These are phyloP conservation scores for Cryptotis parvus DNA, from an alignment of 2,113 vertebrate genomes.

Conservation along the genomic window DNA sequence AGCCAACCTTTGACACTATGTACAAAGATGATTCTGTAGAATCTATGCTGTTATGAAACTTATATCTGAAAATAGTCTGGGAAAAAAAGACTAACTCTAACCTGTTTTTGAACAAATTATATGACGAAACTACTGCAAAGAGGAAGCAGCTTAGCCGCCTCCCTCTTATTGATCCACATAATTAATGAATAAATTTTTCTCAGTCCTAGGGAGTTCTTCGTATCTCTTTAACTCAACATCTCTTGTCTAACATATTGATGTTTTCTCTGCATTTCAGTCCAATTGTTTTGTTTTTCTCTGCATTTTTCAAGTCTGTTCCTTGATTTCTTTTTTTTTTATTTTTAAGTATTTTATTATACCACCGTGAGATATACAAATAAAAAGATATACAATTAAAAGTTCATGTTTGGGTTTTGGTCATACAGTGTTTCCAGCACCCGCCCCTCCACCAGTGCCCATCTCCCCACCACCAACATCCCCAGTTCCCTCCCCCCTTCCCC, in stretches of 20 bases:
- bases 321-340: constrained; percentile 10
- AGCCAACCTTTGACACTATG: background rate
- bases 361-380: too few relatives aligned
- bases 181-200: constrained; percentile 71
- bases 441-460: too few relatives aligned
- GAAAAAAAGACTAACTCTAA: too few relatives aligned
- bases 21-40: background rate
- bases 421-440: too few relatives aligned
- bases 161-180: constrained; percentile 64
- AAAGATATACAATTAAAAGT: too few relatives aligned
- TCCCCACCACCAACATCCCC: too few relatives aligned
- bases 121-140: background rate
- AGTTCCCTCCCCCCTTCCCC: too few relatives aligned
- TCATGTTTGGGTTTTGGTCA: too few relatives aligned
- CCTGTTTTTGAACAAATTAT: background rate
- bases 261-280: constrained; percentile 34
- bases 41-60: background rate
- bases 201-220: constrained; percentile 57
- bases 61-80: background rate
- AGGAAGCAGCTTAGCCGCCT: constrained; percentile 25
- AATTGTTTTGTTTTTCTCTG: constrained; percentile 58
- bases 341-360: too few relatives aligned
- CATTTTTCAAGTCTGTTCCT: constrained; percentile 55
- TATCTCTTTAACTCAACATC: constrained; percentile 69
- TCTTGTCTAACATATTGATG: constrained; percentile 69